Evolutionary conservation across 2,797 vertebrate species (phyloP).

Genomic region (Chlorospingus flavigularis): DNA sequence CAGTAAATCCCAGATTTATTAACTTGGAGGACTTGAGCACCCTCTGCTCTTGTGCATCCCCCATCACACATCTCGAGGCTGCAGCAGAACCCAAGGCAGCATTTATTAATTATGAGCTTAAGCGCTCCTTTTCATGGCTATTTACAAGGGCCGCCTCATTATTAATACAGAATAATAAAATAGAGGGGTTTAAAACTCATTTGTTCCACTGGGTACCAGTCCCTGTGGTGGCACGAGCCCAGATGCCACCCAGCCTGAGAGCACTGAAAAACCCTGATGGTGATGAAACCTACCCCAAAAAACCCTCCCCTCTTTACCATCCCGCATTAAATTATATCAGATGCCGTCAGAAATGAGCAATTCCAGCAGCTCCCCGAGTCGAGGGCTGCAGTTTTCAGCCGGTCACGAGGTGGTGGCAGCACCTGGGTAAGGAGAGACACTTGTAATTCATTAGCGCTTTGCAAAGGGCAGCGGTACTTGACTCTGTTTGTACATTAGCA

Average conservation of each 20-base stretch:
- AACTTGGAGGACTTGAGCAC: neutral
- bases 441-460: neutral
- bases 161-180: slow-evolving; percentile 60
- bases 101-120: slow-evolving; percentile 65
- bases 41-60: neutral
- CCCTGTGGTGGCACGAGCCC: accelerated
- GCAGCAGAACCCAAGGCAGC: slow-evolving; percentile 19
- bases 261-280: accelerated
- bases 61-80: neutral
- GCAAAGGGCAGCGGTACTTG: slow-evolving; percentile 4
- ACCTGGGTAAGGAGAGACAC: neutral
- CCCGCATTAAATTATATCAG: accelerated
- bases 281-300: accelerated
- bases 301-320: accelerated
- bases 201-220: slow-evolving; percentile 40
- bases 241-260: neutral
- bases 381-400: neutral
- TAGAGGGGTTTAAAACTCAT: slow-evolving; percentile 43
- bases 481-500: neutral
- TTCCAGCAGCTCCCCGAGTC: accelerated
- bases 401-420: neutral
- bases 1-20: accelerated
- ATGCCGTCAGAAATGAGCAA: accelerated
- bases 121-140: slow-evolving; percentile 53
- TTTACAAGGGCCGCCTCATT: slow-evolving; percentile 57